Evolutionary conservation across 2,888 invertebrate species (phyloP).

Genomic region (Euclidia mi): DNA sequence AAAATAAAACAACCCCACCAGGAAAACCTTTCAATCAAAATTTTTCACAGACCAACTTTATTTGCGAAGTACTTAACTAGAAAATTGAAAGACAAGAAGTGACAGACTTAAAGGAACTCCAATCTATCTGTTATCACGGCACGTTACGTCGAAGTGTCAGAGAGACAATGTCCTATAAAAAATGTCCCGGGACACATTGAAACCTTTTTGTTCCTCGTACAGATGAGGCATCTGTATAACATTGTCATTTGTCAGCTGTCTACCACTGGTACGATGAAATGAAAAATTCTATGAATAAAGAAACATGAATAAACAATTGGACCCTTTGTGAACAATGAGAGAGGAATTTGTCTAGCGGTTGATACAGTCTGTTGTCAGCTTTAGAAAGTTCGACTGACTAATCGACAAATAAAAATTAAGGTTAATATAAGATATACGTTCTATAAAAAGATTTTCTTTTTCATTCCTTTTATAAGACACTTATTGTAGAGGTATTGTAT

Average conservation of each 20-base stretch:
- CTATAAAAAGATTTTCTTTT: too few relatives aligned
- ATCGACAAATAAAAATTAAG: too few relatives aligned
- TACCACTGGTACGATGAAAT: slow-evolving; percentile 39
- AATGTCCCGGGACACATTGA: slow-evolving; percentile 15
- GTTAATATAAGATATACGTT: too few relatives aligned
- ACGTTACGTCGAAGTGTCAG: slow-evolving; percentile 1
- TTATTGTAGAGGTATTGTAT: too few relatives aligned
- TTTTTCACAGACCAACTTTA: too few relatives aligned
- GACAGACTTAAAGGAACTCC: not conserved
- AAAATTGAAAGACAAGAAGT: not conserved
- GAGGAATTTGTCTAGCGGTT: not conserved
- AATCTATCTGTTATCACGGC: slow-evolving; percentile 4
- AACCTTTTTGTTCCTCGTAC: slow-evolving; percentile 19
- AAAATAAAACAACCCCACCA: too few relatives aligned
- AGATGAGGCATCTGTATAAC: slow-evolving; percentile 47
- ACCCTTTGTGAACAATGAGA: slow-evolving; percentile 4
- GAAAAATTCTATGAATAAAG: slow-evolving; percentile 46
- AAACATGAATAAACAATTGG: slow-evolving; percentile 42
- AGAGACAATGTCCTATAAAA: slow-evolving; percentile 3
- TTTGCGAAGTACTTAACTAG: not conserved
- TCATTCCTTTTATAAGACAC: too few relatives aligned
- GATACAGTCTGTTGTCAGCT: not conserved
- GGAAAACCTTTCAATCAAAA: too few relatives aligned
- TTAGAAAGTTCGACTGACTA: too few relatives aligned
- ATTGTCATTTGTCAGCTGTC: slow-evolving; percentile 63